Evolutionary conservation across 1,140 invertebrate species (phyloP).

Genomic region (Eulimnadia texana): DNA sequence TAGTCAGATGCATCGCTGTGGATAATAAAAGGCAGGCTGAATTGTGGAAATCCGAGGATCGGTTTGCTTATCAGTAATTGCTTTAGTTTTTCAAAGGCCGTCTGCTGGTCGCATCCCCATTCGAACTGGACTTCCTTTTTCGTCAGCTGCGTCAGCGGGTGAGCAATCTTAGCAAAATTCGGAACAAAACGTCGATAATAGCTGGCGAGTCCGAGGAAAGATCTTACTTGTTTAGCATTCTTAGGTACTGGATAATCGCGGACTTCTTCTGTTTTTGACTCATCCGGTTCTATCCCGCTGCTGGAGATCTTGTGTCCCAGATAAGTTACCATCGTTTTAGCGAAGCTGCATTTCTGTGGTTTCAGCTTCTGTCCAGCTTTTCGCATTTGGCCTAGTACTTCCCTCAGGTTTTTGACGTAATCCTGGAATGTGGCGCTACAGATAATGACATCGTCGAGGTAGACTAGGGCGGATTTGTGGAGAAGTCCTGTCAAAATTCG

Average conservation of each 20-base stretch:
- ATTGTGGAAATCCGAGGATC: constrained; percentile 2
- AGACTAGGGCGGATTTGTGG: constrained; percentile 21
- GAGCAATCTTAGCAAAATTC: constrained; percentile 15
- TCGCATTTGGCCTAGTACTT: constrained; percentile 23
- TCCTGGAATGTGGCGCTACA: constrained; percentile 24
- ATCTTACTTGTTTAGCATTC: constrained; percentile 7
- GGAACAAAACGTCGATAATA: constrained; percentile 17
- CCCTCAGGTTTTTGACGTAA: constrained; percentile 25
- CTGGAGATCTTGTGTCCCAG: constrained; percentile 22
- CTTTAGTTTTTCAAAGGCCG: neutral
- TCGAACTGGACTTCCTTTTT: neutral
- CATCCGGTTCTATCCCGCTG: constrained; percentile 19
- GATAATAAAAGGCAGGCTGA: neutral
- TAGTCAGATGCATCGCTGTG: neutral
- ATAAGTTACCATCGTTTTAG: constrained; percentile 20
- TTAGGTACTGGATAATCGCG: constrained; percentile 18
- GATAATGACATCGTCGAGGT: constrained; percentile 34
- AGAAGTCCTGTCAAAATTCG: constrained; percentile 21
- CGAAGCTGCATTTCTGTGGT: constrained; percentile 26
- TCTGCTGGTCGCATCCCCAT: neutral
- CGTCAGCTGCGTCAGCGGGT: constrained; percentile 6
- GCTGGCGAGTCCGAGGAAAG: constrained; percentile 15
- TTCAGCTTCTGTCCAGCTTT: constrained; percentile 10
- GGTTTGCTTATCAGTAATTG: neutral
- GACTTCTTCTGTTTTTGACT: constrained; percentile 18